phyloP scores from a whole-genome alignment of 2,113 vertebrate genomes.

The Physeter macrocephalus region DNA sequence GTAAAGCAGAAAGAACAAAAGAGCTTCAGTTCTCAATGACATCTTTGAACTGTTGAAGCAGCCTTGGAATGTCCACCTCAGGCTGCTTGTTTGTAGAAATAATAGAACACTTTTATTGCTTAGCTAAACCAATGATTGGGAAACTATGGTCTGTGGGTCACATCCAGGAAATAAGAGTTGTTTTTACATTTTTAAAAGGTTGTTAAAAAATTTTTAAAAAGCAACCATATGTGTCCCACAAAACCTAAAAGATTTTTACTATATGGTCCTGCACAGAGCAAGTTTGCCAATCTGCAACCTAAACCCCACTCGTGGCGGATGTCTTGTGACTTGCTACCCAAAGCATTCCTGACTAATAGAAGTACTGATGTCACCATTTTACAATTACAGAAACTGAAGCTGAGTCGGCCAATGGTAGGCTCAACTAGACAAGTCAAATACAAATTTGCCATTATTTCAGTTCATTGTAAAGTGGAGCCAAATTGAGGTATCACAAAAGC shows the following conservation, averaged over 20 bases:
- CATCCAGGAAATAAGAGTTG: background rate
- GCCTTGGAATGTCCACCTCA: background rate
- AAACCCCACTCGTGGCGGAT: background rate
- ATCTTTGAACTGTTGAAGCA: background rate
- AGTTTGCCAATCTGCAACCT: background rate
- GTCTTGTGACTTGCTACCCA: background rate
- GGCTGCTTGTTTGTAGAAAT: background rate
- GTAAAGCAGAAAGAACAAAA: background rate
- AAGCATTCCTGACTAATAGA: background rate
- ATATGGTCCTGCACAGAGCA: background rate
- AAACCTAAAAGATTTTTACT: conserved; percentile 21
- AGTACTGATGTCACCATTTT: background rate
- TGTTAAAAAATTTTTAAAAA: background rate
- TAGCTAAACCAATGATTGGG: background rate
- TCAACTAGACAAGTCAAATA: background rate
- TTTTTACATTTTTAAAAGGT: background rate
- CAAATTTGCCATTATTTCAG: background rate
- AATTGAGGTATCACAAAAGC: background rate
- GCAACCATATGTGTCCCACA: background rate
- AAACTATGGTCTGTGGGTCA: background rate
- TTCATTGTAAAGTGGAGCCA: background rate
- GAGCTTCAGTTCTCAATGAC: background rate
- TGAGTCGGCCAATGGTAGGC: background rate
- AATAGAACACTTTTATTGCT: background rate
- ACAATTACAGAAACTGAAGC: background rate